phyloP scores from a whole-genome alignment of 2,797 vertebrate species.

The Setipinna tenuifilis region DNA sequence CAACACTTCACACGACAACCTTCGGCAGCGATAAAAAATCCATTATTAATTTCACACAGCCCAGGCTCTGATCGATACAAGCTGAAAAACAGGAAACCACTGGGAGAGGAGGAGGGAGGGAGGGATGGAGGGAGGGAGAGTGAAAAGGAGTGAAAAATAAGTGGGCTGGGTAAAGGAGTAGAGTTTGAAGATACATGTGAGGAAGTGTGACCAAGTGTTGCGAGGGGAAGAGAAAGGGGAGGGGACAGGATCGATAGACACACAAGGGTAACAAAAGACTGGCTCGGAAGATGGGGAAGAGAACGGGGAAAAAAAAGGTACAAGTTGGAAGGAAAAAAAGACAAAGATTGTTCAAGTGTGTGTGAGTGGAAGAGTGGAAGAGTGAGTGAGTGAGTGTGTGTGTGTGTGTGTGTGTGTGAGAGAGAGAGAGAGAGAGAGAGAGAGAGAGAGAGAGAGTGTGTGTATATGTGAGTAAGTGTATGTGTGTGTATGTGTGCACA shows the following conservation, averaged over 20 bases:
- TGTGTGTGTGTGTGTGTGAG: too few species aligned
- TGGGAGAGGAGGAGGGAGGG: not conserved
- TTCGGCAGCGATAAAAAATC: conserved; percentile 5
- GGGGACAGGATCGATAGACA: not conserved
- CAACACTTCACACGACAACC: not conserved
- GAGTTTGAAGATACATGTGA: too few species aligned
- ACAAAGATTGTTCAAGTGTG: too few species aligned
- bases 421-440: too few species aligned
- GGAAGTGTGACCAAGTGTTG: too few species aligned
- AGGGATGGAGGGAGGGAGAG: not conserved
- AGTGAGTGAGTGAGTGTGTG: too few species aligned
- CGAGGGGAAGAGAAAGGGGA: not conserved
- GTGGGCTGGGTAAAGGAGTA: too few species aligned
- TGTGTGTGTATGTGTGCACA: not conserved
- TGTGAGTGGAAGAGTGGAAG: too few species aligned
- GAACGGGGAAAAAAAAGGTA: not conserved
- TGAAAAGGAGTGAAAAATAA: too few species aligned
- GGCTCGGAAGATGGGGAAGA: not conserved
- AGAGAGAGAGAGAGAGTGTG: too few species aligned
- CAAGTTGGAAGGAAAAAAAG: too few species aligned
- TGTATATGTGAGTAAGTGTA: too few species aligned
- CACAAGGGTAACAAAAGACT: not conserved
- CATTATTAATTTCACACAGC: conserved; percentile 22
- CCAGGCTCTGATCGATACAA: not conserved
- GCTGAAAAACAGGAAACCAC: not conserved